phyloP scores from a whole-genome alignment of 2,888 invertebrate species.

The Brachylomia viminalis region DNA sequence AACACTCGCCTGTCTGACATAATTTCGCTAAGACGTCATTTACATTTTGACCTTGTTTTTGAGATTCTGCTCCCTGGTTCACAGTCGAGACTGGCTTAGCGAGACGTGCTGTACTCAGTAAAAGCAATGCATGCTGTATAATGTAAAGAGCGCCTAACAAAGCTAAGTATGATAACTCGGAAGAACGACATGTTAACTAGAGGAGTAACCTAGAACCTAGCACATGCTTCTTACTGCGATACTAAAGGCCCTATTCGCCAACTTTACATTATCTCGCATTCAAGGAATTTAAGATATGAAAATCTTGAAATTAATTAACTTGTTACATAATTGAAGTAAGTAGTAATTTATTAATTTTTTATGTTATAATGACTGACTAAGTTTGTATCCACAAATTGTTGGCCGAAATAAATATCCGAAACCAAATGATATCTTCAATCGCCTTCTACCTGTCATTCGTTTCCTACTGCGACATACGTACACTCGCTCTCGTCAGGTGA shows the following conservation, averaged over 20 bases:
- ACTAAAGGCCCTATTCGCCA: neutral
- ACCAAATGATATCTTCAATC: neutral
- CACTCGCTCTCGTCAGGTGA: neutral
- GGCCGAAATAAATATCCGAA: neutral
- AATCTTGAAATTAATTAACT: neutral
- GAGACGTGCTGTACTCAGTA: neutral
- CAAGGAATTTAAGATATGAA: neutral
- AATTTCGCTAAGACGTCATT: neutral
- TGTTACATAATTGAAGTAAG: neutral
- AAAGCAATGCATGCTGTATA: conserved; percentile 10
- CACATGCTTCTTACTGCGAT: neutral
- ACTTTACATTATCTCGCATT: conserved; percentile 12
- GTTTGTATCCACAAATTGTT: neutral
- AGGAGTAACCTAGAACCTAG: too few species aligned
- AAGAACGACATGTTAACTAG: conserved; percentile 13
- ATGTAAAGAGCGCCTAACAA: conserved; percentile 15
- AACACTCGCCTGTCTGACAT: neutral
- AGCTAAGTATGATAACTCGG: conserved; percentile 6
- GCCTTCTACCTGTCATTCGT: neutral
- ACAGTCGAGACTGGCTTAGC: neutral
- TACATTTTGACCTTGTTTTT: neutral
- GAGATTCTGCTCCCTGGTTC: neutral
- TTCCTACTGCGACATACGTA: neutral
- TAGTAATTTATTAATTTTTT: neutral
- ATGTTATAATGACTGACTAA: neutral